phyloP scores from a whole-genome alignment of 2,797 vertebrate species.

The Thamnophis elegans region DNA sequence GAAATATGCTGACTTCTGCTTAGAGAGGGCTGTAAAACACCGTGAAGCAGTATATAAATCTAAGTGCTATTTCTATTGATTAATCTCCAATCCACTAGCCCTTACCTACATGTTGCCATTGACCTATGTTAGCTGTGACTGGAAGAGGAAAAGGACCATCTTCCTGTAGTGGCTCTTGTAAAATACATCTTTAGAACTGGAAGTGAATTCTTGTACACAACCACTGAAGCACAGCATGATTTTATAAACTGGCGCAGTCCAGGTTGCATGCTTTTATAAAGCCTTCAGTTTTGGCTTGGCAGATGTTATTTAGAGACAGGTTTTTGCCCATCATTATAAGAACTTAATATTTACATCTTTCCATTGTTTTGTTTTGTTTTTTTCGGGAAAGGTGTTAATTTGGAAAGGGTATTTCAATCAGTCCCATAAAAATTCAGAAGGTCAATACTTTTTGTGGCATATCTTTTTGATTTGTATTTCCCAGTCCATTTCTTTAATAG shows the following conservation, averaged over 20 bases:
- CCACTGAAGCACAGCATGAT: conserved; percentile 61
- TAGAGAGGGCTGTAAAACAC: no score
- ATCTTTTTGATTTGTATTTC: conserved; percentile 18
- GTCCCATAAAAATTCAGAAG: neutral
- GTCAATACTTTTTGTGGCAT: conserved; percentile 25
- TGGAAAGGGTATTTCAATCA: conserved; percentile 16
- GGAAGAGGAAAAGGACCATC: neutral
- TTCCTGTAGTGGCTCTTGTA: conserved; percentile 60
- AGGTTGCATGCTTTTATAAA: conserved; percentile 51
- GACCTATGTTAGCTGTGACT: neutral
- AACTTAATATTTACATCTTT: conserved; percentile 21
- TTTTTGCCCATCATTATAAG: conserved; percentile 30
- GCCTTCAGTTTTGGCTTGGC: conserved; percentile 54
- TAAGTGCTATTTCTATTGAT: neutral
- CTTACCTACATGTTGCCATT: neutral
- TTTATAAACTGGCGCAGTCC: conserved; percentile 65
- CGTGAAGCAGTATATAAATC: no score
- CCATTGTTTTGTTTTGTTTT: neutral
- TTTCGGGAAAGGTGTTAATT: conserved; percentile 15
- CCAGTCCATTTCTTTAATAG: conserved; percentile 15
- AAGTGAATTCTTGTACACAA: conserved; percentile 63
- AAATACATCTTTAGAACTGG: conserved; percentile 62
- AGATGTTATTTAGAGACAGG: conserved; percentile 53
- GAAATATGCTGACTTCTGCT: no score
- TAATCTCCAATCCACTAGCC: no score